phyloP scores from a whole-genome alignment of 37 sponge, comb jelly and placozoan genomes.

The Aplysina aerophoba region DNA sequence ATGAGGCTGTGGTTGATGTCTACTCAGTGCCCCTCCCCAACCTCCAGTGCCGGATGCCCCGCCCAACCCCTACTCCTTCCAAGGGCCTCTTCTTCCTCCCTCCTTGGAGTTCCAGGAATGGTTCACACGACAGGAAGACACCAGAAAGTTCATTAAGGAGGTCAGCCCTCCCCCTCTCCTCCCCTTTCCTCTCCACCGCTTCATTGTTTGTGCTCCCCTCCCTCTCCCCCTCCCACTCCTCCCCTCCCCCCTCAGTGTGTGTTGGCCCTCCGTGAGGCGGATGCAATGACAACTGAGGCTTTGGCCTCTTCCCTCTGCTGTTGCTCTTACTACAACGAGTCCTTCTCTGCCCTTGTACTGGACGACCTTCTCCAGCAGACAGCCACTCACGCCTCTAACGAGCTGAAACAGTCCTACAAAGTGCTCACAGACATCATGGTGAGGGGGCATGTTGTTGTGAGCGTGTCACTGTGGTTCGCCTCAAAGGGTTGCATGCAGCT shows the following conservation, averaged over 20 bases:
- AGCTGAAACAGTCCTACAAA: conserved; percentile 62
- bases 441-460: background rate
- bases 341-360: conserved; percentile 69
- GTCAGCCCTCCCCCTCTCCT: background rate
- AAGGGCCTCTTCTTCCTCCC: background rate
- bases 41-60: too few species aligned
- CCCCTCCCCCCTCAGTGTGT: conserved; percentile 56
- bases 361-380: conserved; percentile 66
- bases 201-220: too few species aligned
- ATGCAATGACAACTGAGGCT: conserved; percentile 51
- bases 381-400: conserved; percentile 50
- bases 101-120: background rate
- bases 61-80: background rate
- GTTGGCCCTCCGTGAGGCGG: conserved; percentile 63
- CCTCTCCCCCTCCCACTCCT: too few species aligned
- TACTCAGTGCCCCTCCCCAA: too few species aligned
- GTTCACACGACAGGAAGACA: conserved; percentile 5
- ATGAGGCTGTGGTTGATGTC: too few species aligned
- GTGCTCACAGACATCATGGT: conserved; percentile 74
- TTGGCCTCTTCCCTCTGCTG: conserved; percentile 65
- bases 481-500: too few species aligned
- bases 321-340: conserved; percentile 78
- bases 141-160: conserved; percentile 20
- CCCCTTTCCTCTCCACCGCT: too few species aligned
- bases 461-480: too few species aligned